Evolutionary conservation across 92 coral and sea anemone species (phyloP).

Genomic region (Pocillopora meandrina): DNA sequence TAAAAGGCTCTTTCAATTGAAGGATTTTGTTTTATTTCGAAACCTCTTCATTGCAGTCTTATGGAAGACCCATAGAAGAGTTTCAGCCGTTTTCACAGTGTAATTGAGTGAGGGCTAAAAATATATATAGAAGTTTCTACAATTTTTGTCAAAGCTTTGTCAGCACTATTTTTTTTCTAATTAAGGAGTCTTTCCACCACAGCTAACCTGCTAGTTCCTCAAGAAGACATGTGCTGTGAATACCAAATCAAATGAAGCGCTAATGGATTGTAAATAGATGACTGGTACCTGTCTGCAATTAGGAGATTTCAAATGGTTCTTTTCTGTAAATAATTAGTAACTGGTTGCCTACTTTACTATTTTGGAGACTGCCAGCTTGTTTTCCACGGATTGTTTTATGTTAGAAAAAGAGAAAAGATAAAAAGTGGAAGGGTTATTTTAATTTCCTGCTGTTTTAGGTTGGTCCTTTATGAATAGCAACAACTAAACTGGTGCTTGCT

Average conservation of each 20-base stretch:
- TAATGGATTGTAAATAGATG: background rate
- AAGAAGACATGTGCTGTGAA: slow-evolving; percentile 40
- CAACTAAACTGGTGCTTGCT: too few relatives aligned
- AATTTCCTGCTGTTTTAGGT: background rate
- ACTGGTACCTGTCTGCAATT: slow-evolving; percentile 20
- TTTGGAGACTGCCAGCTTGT: background rate
- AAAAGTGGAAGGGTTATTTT: background rate
- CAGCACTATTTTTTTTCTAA: too few relatives aligned
- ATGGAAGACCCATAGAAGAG: too few relatives aligned
- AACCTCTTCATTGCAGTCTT: too few relatives aligned
- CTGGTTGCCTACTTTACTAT: slow-evolving; percentile 12
- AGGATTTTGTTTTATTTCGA: too few relatives aligned
- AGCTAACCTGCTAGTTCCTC: slow-evolving; percentile 4
- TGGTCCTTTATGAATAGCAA: too few relatives aligned
- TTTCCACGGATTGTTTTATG: background rate
- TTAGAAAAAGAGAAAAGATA: background rate
- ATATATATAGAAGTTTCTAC: too few relatives aligned
- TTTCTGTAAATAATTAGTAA: background rate
- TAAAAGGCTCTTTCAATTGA: too few relatives aligned
- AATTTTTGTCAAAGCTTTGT: too few relatives aligned
- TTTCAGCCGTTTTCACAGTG: too few relatives aligned
- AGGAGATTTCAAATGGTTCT: background rate
- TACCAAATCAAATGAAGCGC: slow-evolving; percentile 16
- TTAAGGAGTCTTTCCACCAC: background rate
- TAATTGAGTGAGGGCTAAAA: too few relatives aligned